Percentiles rank a stretch among this genome's conserved stretches.
Evolutionary conservation across 1,140 invertebrate genomes (phyloP).

Genomic region (Diachasmimorpha longicaudata): DNA sequence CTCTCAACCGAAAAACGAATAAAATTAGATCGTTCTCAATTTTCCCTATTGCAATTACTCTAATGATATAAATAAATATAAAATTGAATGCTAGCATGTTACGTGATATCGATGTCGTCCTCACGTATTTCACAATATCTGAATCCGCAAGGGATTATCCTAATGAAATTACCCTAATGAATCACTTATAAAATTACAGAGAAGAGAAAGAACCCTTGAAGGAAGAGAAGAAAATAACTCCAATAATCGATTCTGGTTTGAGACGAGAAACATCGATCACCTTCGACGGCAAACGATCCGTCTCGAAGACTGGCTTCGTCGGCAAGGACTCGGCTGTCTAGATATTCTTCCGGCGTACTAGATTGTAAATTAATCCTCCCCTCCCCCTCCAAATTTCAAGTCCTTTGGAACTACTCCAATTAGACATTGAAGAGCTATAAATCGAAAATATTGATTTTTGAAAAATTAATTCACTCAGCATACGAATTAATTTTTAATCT

Average conservation of each 20-base stretch:
- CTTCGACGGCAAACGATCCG: slow-evolving; percentile 79
- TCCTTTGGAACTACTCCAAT: slow-evolving; percentile 28
- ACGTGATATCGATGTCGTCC: slow-evolving; percentile 23
- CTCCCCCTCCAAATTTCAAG: not conserved
- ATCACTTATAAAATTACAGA: slow-evolving; percentile 60
- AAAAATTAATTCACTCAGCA: not conserved
- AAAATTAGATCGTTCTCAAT: not conserved
- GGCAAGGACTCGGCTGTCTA: slow-evolving; percentile 86
- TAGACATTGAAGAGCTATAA: slow-evolving; percentile 18
- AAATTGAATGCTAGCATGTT: slow-evolving; percentile 27
- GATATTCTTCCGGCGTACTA: slow-evolving; percentile 66
- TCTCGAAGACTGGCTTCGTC: slow-evolving; percentile 80
- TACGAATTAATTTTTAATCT: not conserved
- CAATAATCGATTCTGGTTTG: slow-evolving; percentile 68
- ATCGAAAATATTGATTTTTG: not conserved
- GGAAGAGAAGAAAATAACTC: slow-evolving; percentile 66
- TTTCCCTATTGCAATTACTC: not conserved
- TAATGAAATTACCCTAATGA: slow-evolving; percentile 12
- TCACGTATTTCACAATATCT: not conserved
- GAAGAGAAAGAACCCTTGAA: slow-evolving; percentile 83
- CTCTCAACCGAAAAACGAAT: not conserved
- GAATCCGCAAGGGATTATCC: not conserved
- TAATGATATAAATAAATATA: not conserved
- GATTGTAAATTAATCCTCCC: slow-evolving; percentile 56
- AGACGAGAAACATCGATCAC: slow-evolving; percentile 79